These are phyloP conservation scores for Exocentrus adspersus DNA, from an alignment of 2,888 invertebrate genomes.

Conservation along the genomic window DNA sequence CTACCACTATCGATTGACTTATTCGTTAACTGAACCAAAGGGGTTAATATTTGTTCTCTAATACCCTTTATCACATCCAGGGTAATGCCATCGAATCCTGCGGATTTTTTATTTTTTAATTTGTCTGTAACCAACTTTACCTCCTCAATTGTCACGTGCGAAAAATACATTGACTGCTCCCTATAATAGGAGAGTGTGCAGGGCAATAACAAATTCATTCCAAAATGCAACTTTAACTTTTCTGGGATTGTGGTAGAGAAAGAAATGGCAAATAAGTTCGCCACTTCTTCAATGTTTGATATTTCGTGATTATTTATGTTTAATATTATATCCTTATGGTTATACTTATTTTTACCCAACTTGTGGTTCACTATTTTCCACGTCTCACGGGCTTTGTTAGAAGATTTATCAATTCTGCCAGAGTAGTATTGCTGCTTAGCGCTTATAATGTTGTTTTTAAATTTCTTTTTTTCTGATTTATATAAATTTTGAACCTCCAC, in stretches of 20 bases:
- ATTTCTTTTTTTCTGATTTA: background rate
- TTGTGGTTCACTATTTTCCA: background rate
- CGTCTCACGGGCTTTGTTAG: background rate
- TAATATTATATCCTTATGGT: background rate
- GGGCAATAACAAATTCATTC: background rate
- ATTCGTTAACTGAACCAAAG: background rate
- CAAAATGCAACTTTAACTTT: conserved; percentile 1
- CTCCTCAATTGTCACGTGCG: background rate
- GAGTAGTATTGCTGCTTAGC: background rate
- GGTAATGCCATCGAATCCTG: background rate
- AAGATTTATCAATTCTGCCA: background rate
- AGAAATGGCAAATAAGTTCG: background rate
- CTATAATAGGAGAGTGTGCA: background rate
- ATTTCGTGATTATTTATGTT: background rate
- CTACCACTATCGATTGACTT: too few relatives aligned
- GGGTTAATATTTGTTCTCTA: background rate
- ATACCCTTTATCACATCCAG: background rate
- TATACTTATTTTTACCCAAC: background rate
- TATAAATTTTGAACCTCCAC: background rate
- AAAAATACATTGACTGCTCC: background rate
- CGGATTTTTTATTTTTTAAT: conserved; percentile 8
- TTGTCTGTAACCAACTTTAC: background rate
- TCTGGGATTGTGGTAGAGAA: background rate
- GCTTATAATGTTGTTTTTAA: background rate
- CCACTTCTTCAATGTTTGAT: background rate